These are phyloP conservation scores for Pteruthius melanotis DNA, from an alignment of 2,113 vertebrate genomes.

Conservation along the genomic window DNA sequence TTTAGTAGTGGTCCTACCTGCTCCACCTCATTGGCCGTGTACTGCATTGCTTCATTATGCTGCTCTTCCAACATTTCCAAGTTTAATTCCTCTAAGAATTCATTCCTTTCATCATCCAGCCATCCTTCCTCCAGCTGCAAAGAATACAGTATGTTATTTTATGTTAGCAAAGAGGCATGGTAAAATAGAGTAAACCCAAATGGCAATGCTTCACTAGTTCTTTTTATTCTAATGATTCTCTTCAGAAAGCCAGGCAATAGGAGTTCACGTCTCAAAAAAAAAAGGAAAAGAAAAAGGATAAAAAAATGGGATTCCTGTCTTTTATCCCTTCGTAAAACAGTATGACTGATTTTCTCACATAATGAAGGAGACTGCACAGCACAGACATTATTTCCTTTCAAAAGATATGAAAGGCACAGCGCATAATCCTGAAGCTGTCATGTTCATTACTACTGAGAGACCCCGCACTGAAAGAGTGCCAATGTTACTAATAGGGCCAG, in stretches of 20 bases:
- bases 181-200: constrained; percentile 68
- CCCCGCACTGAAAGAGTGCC: neutral
- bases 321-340: constrained; percentile 75
- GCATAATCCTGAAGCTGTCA: constrained; percentile 52
- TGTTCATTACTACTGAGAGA: constrained; percentile 28
- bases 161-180: constrained; percentile 55
- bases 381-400: constrained; percentile 68
- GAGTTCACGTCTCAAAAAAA: constrained; percentile 49
- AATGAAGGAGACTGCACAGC: constrained; percentile 60
- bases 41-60: constrained; percentile 83
- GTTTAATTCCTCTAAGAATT: constrained; percentile 96
- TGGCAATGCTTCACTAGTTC: constrained; percentile 47
- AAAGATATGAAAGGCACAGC: constrained; percentile 53
- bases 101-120: constrained; percentile 96
- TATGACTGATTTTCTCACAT: constrained; percentile 68
- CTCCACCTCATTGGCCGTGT: constrained; percentile 79
- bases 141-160: constrained; percentile 70
- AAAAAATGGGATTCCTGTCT: constrained; percentile 50
- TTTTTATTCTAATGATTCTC: constrained; percentile 75
- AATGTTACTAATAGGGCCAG: constrained; percentile 34
- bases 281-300: constrained; percentile 33
- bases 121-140: constrained; percentile 94
- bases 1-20: constrained; percentile 74
- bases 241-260: constrained; percentile 57
- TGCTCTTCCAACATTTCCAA: constrained; percentile 94